Evolutionary conservation across 1,140 invertebrate species (phyloP), one percentile per base, ranked within the genome.

Genomic region (Drosophila baimaii): DNA sequence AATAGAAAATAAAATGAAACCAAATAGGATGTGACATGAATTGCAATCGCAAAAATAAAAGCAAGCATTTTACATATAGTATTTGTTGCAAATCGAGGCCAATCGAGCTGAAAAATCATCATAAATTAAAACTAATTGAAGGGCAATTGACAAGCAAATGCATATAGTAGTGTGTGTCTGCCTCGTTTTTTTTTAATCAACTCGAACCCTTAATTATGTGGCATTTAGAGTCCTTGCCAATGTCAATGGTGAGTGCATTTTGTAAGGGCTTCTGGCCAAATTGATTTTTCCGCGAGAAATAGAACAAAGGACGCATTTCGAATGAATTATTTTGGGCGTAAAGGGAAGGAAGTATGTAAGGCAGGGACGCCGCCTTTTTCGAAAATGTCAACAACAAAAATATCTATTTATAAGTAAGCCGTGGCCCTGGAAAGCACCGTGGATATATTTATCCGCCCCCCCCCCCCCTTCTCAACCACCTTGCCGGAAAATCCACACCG

Each of bases 331-430:
- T n/a, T n/a, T n/a, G n/a, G n/a, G n/a, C n/a, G n/a, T n/a, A n/a
- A n/a, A n/a, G n/a, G n/a, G 44, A 54, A 27, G 27, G 27, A 5
- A 27, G 27, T 5, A 49, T 49, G 46, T 23, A 15, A 17, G 23
- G 25, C 25, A 3, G 21, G 3, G 25, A 10, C n/a, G 29, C 23
- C 23, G 41, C 23, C 29, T 6, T 44, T 63, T 56, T 68, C 35
- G 71, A 64, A 82, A 69, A 86, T 85, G 82, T 85, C 82, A 54
- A 85, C 72, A 85, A 78, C 81, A 86, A 86, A 85, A 86, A 74
- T n/a, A n/a, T n/a, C 78, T 85, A 85, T 85, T 85, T 85, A 70
- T 85, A 85, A 75, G 57, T 71, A 70, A 64, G 57, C 47, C 69
- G 73, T 68, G 65, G 49, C 71, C 72, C 46, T 84, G 77, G 47